Evolutionary conservation across 2,797 vertebrate species (phyloP), one percentile per base, ranked within the genome.

Genomic region (Rachycentron canadum): DNA sequence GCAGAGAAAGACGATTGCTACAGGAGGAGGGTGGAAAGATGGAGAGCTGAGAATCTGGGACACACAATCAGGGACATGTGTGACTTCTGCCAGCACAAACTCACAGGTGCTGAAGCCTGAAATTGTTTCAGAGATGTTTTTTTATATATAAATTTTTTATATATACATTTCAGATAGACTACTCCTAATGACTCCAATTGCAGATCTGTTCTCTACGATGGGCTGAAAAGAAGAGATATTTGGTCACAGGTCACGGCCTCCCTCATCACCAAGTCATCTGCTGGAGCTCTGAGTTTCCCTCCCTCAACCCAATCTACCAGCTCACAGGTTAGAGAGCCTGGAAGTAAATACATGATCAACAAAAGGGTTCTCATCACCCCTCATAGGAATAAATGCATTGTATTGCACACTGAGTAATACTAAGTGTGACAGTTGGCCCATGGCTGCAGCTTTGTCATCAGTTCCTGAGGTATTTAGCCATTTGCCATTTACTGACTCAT

Each of bases 191-290:
- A 16, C 34, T 79, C 36, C 3, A 21, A 16, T 38, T 87, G 32
- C 77, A 96, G 95, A 94, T 97, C 75, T 97, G 95, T 81, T 95
- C 92, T 52, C 90, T 97, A 19, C 72, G 76, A 49, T 96, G 94
- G 93, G 84, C 94, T 62, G 91, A 92, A 61, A 80, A 91, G 76
- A 94, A 82, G 73, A 88, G 83, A 21, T 82, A 86, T 79, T 78
- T 96, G 60, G 43, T 95, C 57, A 95, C 91, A 49, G 94, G 93
- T 55, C 95, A 96, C 45, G 95, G 94, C 9, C 78, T 92, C 70
- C 94, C 95, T 47, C 82, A 81, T 76, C 92, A 96, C 80, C 92
- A 88, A 7, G 80, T 95, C 69, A 91, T 79, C 74, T 73, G 93
- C 72, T 96, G 95, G 95, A 73, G 75, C 45, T 95, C 95, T 94